phyloP scores from a whole-genome alignment of 2,113 vertebrate species.

The Sula dactylatra region DNA sequence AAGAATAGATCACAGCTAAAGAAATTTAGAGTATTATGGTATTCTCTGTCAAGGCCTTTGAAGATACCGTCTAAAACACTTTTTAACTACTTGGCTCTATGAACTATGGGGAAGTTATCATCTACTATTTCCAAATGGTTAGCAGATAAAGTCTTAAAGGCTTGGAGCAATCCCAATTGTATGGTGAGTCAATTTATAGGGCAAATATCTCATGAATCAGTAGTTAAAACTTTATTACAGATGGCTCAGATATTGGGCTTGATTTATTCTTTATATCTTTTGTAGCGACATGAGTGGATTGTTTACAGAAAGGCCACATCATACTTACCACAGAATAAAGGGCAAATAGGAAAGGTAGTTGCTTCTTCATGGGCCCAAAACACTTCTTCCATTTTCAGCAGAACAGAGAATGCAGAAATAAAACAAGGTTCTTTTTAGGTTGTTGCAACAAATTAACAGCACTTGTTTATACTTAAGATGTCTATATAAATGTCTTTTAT shows the following conservation, averaged over 20 bases:
- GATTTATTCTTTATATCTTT: conserved; percentile 47
- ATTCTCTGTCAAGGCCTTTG: not conserved
- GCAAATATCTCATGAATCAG: conserved; percentile 40
- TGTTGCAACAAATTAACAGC: not conserved
- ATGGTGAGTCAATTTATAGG: not conserved
- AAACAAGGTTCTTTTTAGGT: not conserved
- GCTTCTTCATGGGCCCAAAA: not conserved
- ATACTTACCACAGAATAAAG: not conserved
- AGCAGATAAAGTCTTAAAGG: conserved; percentile 31
- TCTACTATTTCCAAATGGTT: conserved; percentile 2
- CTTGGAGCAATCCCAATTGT: conserved; percentile 23
- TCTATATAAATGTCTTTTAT: not conserved
- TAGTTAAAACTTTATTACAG: conserved; percentile 42
- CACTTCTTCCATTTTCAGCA: not conserved
- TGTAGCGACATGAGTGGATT: conserved; percentile 17
- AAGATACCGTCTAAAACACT: not conserved
- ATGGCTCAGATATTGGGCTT: conserved; percentile 19
- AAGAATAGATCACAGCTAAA: conserved; percentile 9
- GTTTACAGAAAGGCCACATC: not conserved
- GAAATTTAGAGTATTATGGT: conserved; percentile 11
- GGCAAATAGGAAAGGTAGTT: not conserved
- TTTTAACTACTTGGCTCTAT: conserved; percentile 25
- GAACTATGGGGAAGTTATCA: not conserved
- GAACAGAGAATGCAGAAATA: not conserved
- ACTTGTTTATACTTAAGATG: not conserved